These are phyloP conservation scores for Acrobasis repandana DNA, from an alignment of 2,888 invertebrate genomes.

Conservation along the genomic window DNA sequence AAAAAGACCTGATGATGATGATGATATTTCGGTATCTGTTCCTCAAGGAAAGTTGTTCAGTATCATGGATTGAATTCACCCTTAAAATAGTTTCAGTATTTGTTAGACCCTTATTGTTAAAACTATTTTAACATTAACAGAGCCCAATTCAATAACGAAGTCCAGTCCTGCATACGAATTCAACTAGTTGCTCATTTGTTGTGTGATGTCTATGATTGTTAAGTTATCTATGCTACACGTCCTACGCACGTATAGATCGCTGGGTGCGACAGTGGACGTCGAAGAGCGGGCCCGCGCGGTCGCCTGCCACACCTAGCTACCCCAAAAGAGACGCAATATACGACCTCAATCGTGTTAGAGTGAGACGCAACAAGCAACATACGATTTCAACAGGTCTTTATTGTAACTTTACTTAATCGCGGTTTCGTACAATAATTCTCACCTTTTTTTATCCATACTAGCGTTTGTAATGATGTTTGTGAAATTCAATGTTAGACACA, in stretches of 20 bases:
- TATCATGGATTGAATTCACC: too few relatives aligned
- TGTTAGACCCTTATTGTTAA: too few relatives aligned
- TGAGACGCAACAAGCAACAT: slow-evolving; percentile 57
- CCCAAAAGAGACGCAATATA: slow-evolving; percentile 60
- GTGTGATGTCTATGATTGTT: slow-evolving; percentile 40
- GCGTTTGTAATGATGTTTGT: too few relatives aligned
- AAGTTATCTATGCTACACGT: slow-evolving; percentile 32
- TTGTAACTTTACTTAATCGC: slow-evolving; percentile 75
- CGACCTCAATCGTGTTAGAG: slow-evolving; percentile 50
- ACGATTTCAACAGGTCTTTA: slow-evolving; percentile 80
- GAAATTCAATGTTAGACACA: too few relatives aligned
- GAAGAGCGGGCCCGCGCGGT: slow-evolving; percentile 70
- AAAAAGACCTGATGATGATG: too few relatives aligned
- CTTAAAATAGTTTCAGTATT: too few relatives aligned
- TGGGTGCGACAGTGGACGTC: slow-evolving; percentile 66
- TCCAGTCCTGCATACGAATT: background rate
- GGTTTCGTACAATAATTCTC: slow-evolving; percentile 72
- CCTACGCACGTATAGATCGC: slow-evolving; percentile 72
- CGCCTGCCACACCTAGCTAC: slow-evolving; percentile 52
- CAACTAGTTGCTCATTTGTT: slow-evolving; percentile 4
- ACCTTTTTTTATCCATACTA: slow-evolving; percentile 46
- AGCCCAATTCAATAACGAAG: background rate
- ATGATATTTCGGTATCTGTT: too few relatives aligned
- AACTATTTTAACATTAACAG: too few relatives aligned
- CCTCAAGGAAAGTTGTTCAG: too few relatives aligned